Evolutionary conservation across 2,113 vertebrate species (phyloP).

Genomic region (Chaenocephalus aceratus): DNA sequence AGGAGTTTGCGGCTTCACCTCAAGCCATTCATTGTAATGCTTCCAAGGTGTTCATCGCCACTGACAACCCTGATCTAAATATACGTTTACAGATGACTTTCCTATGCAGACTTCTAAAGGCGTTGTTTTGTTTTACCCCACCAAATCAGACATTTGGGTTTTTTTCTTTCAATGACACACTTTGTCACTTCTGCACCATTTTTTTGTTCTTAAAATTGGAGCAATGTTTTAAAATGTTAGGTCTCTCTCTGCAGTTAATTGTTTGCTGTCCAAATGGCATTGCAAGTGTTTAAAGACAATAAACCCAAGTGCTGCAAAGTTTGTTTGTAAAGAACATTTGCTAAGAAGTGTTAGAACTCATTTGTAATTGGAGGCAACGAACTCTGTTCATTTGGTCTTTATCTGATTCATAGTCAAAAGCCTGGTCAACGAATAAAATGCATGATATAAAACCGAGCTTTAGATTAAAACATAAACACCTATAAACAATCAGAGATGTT

Average conservation of each 20-base stretch:
- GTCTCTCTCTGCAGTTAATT: conserved; percentile 18
- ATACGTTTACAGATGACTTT: not conserved
- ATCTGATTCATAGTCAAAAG: not conserved
- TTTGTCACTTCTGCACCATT: conserved; percentile 2
- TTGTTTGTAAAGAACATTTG: not conserved
- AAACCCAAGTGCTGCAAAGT: conserved; percentile 2
- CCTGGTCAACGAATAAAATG: not conserved
- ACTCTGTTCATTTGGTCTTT: too few species aligned
- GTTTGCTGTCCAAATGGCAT: conserved; percentile 23
- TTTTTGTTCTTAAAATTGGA: not conserved
- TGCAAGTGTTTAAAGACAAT: conserved; percentile 14
- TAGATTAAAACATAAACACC: not conserved
- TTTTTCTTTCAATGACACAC: conserved; percentile 3
- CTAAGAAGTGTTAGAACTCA: not conserved
- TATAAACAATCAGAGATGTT: not conserved
- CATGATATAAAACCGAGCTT: not conserved
- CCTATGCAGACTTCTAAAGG: not conserved
- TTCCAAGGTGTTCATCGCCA: not conserved
- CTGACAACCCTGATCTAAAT: not conserved
- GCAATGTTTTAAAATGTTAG: conserved; percentile 19
- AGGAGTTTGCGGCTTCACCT: not conserved
- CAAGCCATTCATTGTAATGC: not conserved
- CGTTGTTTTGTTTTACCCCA: not conserved
- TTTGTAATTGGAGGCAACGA: not conserved
- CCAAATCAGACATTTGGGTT: not conserved